Evolutionary conservation across 2,113 vertebrate genomes (phyloP).

Genomic region (Paratilapia polleni): DNA sequence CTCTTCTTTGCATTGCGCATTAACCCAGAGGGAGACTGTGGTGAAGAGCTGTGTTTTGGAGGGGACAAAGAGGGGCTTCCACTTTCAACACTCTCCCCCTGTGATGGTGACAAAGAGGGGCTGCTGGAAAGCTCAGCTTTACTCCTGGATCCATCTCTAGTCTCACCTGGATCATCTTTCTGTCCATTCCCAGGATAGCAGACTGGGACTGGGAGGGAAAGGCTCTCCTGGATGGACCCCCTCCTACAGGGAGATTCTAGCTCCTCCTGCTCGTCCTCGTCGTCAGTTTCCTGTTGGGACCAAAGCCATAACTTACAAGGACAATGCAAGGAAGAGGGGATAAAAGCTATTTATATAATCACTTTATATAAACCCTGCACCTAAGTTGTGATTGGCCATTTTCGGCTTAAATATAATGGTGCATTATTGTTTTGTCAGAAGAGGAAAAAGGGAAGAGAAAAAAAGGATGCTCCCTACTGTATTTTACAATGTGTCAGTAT

Average conservation of each 20-base stretch:
- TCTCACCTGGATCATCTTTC: slow-evolving; percentile 72
- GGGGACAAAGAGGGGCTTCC: slow-evolving; percentile 73
- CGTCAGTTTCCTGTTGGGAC: slow-evolving; percentile 68
- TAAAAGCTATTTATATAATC: slow-evolving; percentile 26
- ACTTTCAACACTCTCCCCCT: slow-evolving; percentile 78
- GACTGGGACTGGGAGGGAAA: slow-evolving; percentile 67
- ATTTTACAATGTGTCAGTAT: neutral
- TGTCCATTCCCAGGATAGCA: slow-evolving; percentile 67
- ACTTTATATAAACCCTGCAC: neutral
- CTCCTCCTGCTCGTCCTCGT: slow-evolving; percentile 70
- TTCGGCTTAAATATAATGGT: neutral
- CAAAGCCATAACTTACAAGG: slow-evolving; percentile 47
- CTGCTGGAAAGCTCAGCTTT: slow-evolving; percentile 81
- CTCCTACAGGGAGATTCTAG: slow-evolving; percentile 73
- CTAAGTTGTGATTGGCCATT: neutral
- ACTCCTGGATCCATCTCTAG: slow-evolving; percentile 71
- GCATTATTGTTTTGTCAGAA: neutral
- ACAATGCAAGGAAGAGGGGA: slow-evolving; percentile 49
- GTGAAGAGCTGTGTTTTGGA: slow-evolving; percentile 74
- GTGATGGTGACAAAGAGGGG: slow-evolving; percentile 81
- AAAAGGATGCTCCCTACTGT: neutral
- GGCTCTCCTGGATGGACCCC: slow-evolving; percentile 82
- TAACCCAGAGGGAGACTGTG: slow-evolving; percentile 81
- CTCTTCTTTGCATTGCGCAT: slow-evolving; percentile 83
- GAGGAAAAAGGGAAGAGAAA: neutral